phyloP scores from a whole-genome alignment of 2,797 vertebrate species.

The Pseudochirops corinnae region DNA sequence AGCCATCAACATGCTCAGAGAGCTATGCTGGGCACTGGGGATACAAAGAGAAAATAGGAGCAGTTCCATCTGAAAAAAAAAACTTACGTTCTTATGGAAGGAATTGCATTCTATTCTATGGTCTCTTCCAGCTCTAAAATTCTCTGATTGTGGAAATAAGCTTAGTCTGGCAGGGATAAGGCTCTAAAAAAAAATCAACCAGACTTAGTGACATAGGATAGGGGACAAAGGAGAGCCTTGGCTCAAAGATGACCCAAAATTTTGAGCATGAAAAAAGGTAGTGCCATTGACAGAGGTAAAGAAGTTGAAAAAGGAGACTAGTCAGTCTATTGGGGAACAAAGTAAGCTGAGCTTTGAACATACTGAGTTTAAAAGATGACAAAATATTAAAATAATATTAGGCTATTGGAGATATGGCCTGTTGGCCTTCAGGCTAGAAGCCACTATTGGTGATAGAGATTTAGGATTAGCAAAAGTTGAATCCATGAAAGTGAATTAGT shows the following conservation, averaged over 20 bases:
- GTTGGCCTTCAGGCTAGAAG: not conserved
- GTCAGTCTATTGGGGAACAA: not conserved
- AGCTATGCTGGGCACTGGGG: not conserved
- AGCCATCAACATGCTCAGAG: not conserved
- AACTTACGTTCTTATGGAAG: not conserved
- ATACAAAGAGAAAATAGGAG: not conserved
- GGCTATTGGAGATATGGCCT: not conserved
- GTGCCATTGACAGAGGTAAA: not conserved
- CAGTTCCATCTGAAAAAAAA: not conserved
- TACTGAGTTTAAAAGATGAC: not conserved
- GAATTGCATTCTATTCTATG: not conserved
- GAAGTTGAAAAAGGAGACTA: not conserved
- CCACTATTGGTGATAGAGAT: not conserved
- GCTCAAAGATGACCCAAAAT: not conserved
- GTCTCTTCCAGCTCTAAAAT: not conserved
- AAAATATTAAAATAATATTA: not conserved
- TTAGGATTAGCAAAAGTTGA: not conserved
- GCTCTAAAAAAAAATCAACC: not conserved
- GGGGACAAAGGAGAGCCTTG: not conserved
- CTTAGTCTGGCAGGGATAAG: not conserved
- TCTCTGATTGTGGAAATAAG: not conserved
- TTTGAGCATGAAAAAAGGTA: not conserved
- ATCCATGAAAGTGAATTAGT: not conserved
- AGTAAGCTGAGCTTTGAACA: not conserved
- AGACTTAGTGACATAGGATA: not conserved